Evolutionary conservation across 1,140 invertebrate genomes (phyloP), one percentile per base, ranked within the genome.

Genomic region (Patella vulgata): DNA sequence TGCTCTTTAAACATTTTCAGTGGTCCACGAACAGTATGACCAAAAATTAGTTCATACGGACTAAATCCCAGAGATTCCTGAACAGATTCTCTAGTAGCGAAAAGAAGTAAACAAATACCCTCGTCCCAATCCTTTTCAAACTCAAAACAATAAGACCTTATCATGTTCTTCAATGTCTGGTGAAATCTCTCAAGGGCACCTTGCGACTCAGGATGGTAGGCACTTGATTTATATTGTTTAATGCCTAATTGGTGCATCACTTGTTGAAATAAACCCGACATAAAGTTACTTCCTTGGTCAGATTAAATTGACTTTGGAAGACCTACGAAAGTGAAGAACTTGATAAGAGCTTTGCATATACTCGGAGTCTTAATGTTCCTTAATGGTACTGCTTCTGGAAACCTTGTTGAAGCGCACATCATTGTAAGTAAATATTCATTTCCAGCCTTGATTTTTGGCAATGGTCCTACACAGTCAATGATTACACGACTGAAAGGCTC

Each of bases 381-480:
- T 14, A 62, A 39, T 12, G 52, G 53, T 30, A 63, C 25, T 3
- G 56, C 57, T 5, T 65, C 48, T 3, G 55, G 47, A 36, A 53
- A 46, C 14, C 31, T 19, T 11, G 50, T 59, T 12, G 30, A 27
- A 23, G 30, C 17, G 17, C 44, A 56, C 39, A 47, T 66, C 11
- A 47, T 23, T 14, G 46, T 47, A 11, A 47, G 21, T 9, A 63
- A 44, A 43, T 63, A 70, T 12, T 42, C 9, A 43, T 70, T 61
- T 2, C 59, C 33, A 42, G 42, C 0, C 39, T 30, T 48, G 30
- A 62, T 52, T 4, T 36, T 21, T 5, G 33, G 19, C 30, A 68
- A 39, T 3, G 64, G 64, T 42, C 68, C 62, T 14, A 71, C 61
- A n/a, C 42, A 50, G 46, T 70, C 67, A 19, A 57, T 47, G 14